A percentile compares a stretch with the other conserved stretches of the same genome.
Evolutionary conservation across 2,888 invertebrate genomes (phyloP).

Genomic region (Oxytorus armatus): DNA sequence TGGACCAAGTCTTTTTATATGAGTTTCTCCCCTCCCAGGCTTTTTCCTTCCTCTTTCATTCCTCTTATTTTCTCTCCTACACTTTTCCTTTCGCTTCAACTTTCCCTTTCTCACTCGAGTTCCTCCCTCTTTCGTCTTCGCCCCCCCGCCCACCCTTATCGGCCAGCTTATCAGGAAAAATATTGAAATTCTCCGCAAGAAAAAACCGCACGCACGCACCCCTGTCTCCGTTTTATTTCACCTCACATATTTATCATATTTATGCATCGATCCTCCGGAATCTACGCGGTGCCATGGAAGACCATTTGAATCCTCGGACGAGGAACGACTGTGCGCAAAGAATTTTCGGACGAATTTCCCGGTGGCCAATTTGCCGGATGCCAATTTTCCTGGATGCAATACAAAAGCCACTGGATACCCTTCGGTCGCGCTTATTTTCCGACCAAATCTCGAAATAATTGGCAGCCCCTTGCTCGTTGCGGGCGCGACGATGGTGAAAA

Average conservation of each 20-base stretch:
- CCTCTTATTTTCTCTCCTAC: slow-evolving; percentile 31
- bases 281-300: too few species aligned
- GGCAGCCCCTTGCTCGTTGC: slow-evolving; percentile 19
- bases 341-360: too few species aligned
- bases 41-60: slow-evolving; percentile 19
- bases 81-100: slow-evolving; percentile 50
- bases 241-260: too few species aligned
- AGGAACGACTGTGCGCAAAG: too few species aligned
- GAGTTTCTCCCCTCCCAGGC: slow-evolving; percentile 59
- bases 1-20: slow-evolving; percentile 66
- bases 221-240: slow-evolving; percentile 1
- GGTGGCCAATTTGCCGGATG: too few species aligned
- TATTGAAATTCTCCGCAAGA: slow-evolving; percentile 68
- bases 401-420: too few species aligned
- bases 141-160: slow-evolving; percentile 24
- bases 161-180: slow-evolving; percentile 67
- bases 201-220: slow-evolving; percentile 15
- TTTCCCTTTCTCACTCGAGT: slow-evolving; percentile 58
- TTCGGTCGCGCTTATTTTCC: slow-evolving; percentile 37
- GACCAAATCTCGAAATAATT: slow-evolving; percentile 46
- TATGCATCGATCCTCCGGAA: too few species aligned
- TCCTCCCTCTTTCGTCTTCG: slow-evolving; percentile 26
- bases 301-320: too few species aligned
- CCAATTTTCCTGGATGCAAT: slow-evolving; percentile 6
- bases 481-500: slow-evolving; percentile 16